A percentile compares a stretch with the other conserved stretches of the same genome.
Evolutionary conservation across 2,888 invertebrate genomes (phyloP).

Genomic region (Plebejus melissa): DNA sequence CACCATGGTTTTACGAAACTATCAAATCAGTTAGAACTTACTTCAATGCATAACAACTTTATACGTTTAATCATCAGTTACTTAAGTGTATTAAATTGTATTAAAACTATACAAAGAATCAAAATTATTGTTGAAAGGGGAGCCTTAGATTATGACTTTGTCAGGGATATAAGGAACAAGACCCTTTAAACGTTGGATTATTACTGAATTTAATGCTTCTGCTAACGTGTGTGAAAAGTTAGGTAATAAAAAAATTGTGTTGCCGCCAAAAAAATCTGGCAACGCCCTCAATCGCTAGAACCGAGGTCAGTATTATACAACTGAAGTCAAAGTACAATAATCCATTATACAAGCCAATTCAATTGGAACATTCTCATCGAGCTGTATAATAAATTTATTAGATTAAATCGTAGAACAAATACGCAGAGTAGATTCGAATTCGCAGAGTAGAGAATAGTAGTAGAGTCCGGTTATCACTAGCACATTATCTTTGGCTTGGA

Average conservation of each 20-base stretch:
- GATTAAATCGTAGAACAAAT: neutral
- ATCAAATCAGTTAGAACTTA: neutral
- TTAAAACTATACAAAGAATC: neutral
- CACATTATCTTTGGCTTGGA: too few species aligned
- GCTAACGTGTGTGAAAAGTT: neutral
- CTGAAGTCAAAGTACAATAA: conserved; percentile 23
- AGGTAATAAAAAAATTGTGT: conserved; percentile 9
- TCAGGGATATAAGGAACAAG: neutral
- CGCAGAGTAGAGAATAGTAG: too few species aligned
- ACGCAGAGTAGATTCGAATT: neutral
- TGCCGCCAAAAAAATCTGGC: conserved; percentile 12
- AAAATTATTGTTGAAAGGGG: neutral
- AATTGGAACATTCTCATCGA: neutral
- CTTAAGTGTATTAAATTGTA: neutral
- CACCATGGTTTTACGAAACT: neutral
- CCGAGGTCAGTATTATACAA: conserved; percentile 23
- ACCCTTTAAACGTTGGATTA: neutral
- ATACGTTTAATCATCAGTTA: neutral
- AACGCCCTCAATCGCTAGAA: conserved; percentile 1
- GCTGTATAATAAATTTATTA: neutral
- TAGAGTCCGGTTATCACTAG: too few species aligned
- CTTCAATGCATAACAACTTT: neutral
- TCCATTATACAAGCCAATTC: neutral
- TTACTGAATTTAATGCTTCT: neutral
- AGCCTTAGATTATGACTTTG: neutral